These are phyloP conservation scores for Xestia rhomboidea DNA, from an alignment of 2,888 invertebrate genomes.

Conservation along the genomic window DNA sequence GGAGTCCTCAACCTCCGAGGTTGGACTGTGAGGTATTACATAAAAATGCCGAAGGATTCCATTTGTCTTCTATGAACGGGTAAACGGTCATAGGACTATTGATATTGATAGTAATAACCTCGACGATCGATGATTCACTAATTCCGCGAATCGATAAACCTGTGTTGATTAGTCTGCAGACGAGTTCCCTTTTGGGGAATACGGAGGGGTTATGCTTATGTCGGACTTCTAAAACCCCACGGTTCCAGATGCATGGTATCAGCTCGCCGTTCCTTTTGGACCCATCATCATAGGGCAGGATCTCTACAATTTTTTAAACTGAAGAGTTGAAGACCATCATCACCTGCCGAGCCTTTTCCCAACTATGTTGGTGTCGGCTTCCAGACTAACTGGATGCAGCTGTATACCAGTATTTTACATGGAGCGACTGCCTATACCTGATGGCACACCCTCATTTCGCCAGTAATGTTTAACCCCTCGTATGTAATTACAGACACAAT, in stretches of 20 bases:
- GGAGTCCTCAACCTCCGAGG: background rate
- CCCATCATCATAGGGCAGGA: background rate
- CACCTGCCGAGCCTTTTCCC: too few relatives aligned
- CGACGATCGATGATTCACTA: background rate
- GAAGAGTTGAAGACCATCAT: background rate
- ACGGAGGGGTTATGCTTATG: background rate
- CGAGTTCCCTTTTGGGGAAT: background rate
- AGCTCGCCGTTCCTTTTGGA: background rate
- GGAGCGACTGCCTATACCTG: background rate
- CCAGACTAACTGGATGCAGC: too few relatives aligned
- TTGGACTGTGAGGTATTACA: background rate
- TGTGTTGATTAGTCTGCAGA: too few relatives aligned
- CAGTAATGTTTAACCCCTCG: background rate
- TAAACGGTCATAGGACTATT: slow-evolving; percentile 5
- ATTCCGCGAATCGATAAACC: background rate
- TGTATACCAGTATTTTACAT: too few relatives aligned
- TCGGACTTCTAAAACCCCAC: background rate
- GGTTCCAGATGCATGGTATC: background rate
- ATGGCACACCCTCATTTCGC: background rate
- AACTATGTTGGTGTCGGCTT: too few relatives aligned
- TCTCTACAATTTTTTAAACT: background rate
- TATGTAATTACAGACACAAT: too few relatives aligned
- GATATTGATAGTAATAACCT: slow-evolving; percentile 1
- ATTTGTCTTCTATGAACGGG: background rate
- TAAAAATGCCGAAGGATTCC: background rate